These are phyloP conservation scores for Xyliphius kryptos DNA, from an alignment of 2,113 vertebrate genomes.

Conservation along the genomic window DNA sequence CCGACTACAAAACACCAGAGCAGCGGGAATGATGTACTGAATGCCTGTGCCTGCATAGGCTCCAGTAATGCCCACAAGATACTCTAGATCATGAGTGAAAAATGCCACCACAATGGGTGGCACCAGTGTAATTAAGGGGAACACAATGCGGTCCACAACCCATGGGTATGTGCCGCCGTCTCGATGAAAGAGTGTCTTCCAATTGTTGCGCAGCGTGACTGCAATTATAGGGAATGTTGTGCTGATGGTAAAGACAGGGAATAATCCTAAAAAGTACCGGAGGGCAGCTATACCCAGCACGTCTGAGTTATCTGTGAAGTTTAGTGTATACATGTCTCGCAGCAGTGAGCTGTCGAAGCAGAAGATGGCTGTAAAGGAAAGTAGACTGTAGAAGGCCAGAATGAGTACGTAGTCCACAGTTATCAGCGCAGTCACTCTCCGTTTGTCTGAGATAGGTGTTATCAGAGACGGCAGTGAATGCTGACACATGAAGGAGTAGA, in stretches of 20 bases:
- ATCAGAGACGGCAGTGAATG: conserved; percentile 92
- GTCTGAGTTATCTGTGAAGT: conserved; percentile 81
- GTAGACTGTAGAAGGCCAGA: conserved; percentile 86
- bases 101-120: conserved; percentile 89
- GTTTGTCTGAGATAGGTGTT: conserved; percentile 88
- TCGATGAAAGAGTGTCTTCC: conserved; percentile 93
- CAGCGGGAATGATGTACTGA: conserved; percentile 88
- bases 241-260: conserved; percentile 97
- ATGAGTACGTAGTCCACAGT: conserved; percentile 82
- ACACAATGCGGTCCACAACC: conserved; percentile 87
- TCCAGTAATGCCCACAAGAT: conserved; percentile 89
- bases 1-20: conserved; percentile 71
- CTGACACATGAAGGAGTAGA: conserved; percentile 99
- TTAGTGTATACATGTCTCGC: conserved; percentile 96
- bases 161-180: conserved; percentile 95
- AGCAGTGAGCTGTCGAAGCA: conserved; percentile 81
- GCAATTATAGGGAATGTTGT: conserved; percentile 99
- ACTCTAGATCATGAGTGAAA: conserved; percentile 91
- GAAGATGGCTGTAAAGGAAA: conserved; percentile 94
- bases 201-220: conserved; percentile 95
- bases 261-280: conserved; percentile 91
- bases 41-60: conserved; percentile 93
- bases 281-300: conserved; percentile 65
- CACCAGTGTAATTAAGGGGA: conserved; percentile 83
- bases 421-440: conserved; percentile 71